These are phyloP conservation scores for Megalopta genalis DNA, from an alignment of 1,140 invertebrate species.

Conservation along the genomic window DNA sequence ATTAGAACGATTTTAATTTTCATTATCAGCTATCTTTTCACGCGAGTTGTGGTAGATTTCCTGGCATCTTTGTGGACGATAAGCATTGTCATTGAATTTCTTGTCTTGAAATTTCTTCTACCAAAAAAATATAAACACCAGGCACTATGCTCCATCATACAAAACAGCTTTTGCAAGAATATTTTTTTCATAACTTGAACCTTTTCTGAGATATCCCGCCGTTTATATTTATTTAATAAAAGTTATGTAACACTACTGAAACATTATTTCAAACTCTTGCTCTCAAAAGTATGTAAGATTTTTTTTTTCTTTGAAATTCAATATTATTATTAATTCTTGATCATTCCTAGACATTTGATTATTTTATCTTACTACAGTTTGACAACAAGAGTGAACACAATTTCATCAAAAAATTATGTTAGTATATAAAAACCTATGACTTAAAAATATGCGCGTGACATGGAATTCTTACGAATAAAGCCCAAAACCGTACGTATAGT, in stretches of 20 bases:
- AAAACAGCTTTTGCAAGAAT: no score
- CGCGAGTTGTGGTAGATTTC: no score
- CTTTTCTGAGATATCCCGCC: no score
- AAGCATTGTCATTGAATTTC: no score
- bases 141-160: no score
- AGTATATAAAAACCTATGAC: conserved; percentile 24
- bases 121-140: no score
- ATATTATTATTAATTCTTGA: neutral
- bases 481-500: neutral
- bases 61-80: no score
- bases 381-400: neutral
- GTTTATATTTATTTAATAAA: conserved; percentile 1
- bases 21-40: no score
- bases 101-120: no score
- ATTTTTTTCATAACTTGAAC: no score
- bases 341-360: neutral
- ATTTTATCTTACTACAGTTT: neutral
- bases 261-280: neutral
- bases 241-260: neutral
- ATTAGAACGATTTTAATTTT: no score
- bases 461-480: conserved; percentile 27
- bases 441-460: conserved; percentile 29
- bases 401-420: conserved; percentile 17
- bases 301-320: neutral
- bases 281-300: neutral